Evolutionary conservation across 2,113 vertebrate genomes (phyloP).

Genomic region (Pygoscelis antarcticus): DNA sequence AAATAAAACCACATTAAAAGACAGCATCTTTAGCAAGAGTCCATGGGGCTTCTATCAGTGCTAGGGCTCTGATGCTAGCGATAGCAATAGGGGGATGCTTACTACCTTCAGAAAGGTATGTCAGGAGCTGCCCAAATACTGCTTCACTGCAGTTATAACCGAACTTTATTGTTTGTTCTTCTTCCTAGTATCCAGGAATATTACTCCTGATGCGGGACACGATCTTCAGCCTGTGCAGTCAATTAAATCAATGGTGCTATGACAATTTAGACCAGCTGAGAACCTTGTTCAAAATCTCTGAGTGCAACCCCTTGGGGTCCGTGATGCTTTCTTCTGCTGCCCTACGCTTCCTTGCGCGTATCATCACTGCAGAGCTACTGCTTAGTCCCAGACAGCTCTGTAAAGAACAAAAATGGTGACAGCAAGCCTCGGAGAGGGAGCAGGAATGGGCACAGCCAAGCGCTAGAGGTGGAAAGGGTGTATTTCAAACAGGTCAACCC

Average conservation of each 20-base stretch:
- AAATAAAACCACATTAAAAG: not conserved
- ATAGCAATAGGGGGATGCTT: not conserved
- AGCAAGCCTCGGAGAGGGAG: not conserved
- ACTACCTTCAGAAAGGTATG: not conserved
- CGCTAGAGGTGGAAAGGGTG: not conserved
- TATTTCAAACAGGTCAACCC: not conserved
- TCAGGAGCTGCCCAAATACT: not conserved
- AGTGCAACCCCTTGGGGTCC: not conserved
- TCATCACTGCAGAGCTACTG: not conserved
- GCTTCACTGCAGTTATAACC: not conserved
- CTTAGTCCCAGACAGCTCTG: not conserved
- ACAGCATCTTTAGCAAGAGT: not conserved
- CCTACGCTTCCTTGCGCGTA: rapidly evolving
- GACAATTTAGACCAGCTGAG: not conserved
- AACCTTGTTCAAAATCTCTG: not conserved
- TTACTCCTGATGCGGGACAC: not conserved
- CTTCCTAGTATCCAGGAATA: not conserved
- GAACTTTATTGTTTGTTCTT: not conserved
- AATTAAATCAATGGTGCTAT: not conserved
- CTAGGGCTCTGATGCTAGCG: not conserved
- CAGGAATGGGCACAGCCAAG: not conserved
- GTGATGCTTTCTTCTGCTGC: not conserved
- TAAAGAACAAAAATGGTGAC: not conserved
- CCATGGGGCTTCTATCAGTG: not conserved
- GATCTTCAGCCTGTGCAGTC: not conserved